Evolutionary conservation across 2,113 vertebrate genomes (phyloP).

Genomic region (Brachypteracias leptosomus): DNA sequence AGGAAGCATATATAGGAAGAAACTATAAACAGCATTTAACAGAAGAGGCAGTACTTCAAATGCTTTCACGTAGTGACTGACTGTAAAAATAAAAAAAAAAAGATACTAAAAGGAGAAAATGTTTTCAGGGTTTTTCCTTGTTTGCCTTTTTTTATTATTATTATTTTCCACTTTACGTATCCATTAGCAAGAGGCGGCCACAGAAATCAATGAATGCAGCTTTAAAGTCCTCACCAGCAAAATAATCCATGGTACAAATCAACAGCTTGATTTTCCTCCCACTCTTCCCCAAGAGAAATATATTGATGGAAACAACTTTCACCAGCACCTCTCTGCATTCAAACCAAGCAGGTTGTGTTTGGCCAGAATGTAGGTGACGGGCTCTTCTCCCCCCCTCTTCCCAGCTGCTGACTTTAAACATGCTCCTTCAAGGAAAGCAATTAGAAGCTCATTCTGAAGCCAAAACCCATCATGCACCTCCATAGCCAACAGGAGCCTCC

Average conservation of each 20-base stretch:
- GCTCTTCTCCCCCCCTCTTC: neutral
- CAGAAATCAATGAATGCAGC: neutral
- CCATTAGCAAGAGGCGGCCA: neutral
- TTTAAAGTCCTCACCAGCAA: neutral
- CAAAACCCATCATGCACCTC: neutral
- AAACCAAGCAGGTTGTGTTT: neutral
- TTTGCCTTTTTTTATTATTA: neutral
- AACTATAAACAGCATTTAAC: slow-evolving; percentile 41
- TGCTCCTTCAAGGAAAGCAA: neutral
- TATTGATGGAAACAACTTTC: neutral
- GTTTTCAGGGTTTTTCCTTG: slow-evolving; percentile 18
- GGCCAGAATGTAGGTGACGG: neutral
- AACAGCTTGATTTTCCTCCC: neutral
- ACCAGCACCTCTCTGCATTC: neutral
- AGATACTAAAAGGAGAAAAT: slow-evolving; percentile 35
- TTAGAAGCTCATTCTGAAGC: neutral
- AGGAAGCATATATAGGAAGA: too few species aligned
- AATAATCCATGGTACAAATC: neutral
- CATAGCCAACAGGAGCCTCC: neutral
- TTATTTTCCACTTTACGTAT: slow-evolving; percentile 5
- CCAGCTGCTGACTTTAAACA: neutral
- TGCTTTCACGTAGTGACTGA: neutral
- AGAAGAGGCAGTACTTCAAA: slow-evolving; percentile 68
- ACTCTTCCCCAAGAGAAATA: neutral
- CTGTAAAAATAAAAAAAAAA: too few species aligned